Percentiles rank a stretch among this genome's conserved stretches.
Conservation (phyloP, 2,113 vertebrate species). For the Syngnathus scovelli region DNA sequence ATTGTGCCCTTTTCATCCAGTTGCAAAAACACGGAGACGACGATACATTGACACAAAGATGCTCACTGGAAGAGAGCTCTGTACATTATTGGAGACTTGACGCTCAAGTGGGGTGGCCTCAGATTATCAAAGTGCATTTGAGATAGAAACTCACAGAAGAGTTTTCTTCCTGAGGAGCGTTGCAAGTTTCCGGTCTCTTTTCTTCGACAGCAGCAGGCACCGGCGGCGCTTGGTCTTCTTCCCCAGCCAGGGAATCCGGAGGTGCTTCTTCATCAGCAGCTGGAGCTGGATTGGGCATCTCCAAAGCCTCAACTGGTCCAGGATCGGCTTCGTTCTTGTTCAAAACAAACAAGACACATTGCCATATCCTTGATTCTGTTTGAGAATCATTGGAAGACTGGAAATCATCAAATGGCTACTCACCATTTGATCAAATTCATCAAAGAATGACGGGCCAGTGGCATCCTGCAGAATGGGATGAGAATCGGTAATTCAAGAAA, state of each 20-base stretch:
- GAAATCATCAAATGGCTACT: constrained; percentile 30
- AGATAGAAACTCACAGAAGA: constrained; percentile 74
- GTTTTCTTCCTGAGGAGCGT: constrained; percentile 62
- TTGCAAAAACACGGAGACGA: too few species aligned
- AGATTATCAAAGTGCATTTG: neutral
- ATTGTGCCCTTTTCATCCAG: too few species aligned
- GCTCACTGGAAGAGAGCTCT: too few species aligned
- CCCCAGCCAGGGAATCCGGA: constrained; percentile 8
- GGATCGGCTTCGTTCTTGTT: constrained; percentile 46
- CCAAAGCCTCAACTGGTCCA: constrained; percentile 43
- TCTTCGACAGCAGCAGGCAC: neutral
- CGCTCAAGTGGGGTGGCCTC: too few species aligned
- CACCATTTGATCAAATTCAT: constrained; percentile 78
- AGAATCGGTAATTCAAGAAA: neutral
- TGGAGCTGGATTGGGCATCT: constrained; percentile 4
- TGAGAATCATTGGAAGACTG: neutral
- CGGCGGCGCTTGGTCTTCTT: neutral
- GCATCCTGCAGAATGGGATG: constrained; percentile 61
- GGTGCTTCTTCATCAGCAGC: constrained; percentile 14
- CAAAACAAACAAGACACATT: neutral
- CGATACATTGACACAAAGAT: too few species aligned
- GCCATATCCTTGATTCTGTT: too few species aligned
- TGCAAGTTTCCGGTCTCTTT: constrained; percentile 11
- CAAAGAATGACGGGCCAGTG: constrained; percentile 68
- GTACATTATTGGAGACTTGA: too few species aligned